Base-by-base conservation (phyloP, 2,113 vertebrate genomes). In the Macaca mulatta region DNA sequence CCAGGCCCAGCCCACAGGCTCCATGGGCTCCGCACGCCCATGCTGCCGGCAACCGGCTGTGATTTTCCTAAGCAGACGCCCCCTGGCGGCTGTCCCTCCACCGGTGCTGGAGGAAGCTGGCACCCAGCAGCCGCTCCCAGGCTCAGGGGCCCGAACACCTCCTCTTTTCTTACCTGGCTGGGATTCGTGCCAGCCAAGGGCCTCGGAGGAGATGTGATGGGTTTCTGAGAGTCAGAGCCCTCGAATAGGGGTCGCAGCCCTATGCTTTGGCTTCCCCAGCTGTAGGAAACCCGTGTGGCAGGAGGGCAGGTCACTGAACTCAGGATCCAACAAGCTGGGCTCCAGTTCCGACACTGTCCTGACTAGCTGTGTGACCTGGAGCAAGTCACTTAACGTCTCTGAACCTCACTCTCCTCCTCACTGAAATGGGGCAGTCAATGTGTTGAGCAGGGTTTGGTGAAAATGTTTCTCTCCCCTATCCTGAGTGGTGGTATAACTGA, bases 101-200 rank as follows among this genome's bases (percentile, higher is more conserved):
- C 38, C 5, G 38, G 5, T 45, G 74, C 25, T 77, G 25, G 23
- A 25, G 52, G 6, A 20, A 14, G 13, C 12, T 25, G 52, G 12
- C 7, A 3, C 12, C 40, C 23, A 3, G 40, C 25, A 3, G 40
- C 6, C 0, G 7, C 25, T 17, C 27, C 25, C 74, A 30, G 40
- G 25, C 40, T 40, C 23, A 27, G 74, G 23, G 74, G 40, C 23
- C 74, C 8, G 23, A 43, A 75, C 6, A 8, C 23, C 25, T 40
- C 25, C 20, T 30, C 20, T 12, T 14, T 40, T 14, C 74, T 30
- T 6, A 45, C 25, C 32, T 69, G 64, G 2, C 32, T 50, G 20
- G 22, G 11, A 1, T 23, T 10, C 0, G 1, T 40, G 10, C 27
- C 35, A 35, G 30, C 38, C 9, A 38, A 43, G 50, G 38, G 50